Conservation (phyloP, 2,113 vertebrate genomes). For the Gobius niger region DNA sequence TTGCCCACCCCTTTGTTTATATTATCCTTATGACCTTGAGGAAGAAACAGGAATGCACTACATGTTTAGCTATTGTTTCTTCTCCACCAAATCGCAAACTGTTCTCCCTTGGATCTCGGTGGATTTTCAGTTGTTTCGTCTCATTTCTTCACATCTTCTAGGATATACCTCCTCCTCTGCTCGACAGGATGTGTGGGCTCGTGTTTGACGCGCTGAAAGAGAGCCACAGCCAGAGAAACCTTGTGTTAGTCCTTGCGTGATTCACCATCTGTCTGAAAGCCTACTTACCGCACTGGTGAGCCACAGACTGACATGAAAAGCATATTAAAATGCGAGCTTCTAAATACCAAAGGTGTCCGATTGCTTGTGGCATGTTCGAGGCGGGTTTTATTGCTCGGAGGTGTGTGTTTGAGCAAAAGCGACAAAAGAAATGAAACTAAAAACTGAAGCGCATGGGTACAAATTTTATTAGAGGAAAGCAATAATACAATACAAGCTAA, state of each 20-base stretch:
- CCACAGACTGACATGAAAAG: slow-evolving; percentile 51
- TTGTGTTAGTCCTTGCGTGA: slow-evolving; percentile 60
- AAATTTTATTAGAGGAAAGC: slow-evolving; percentile 18
- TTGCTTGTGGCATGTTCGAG: slow-evolving; percentile 14
- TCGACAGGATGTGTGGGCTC: slow-evolving; percentile 56
- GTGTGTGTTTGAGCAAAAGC: neutral
- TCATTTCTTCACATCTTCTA: slow-evolving; percentile 9
- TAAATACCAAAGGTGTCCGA: slow-evolving; percentile 23
- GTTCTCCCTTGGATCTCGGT: neutral
- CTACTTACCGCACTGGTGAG: slow-evolving; percentile 27
- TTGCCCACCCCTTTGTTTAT: too few species aligned
- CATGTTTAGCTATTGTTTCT: neutral
- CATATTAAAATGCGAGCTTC: slow-evolving; percentile 35
- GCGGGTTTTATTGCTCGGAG: slow-evolving; percentile 7
- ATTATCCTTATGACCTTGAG: too few species aligned
- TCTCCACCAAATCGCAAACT: neutral
- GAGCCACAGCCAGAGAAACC: slow-evolving; percentile 17
- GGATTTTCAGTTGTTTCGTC: neutral
- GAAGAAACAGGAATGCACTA: neutral
- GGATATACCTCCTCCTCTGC: slow-evolving; percentile 34
- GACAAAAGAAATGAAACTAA: slow-evolving; percentile 37
- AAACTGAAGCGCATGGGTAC: slow-evolving; percentile 39
- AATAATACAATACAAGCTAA: too few species aligned
- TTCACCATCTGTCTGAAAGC: slow-evolving; percentile 62
- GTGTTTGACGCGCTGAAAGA: slow-evolving; percentile 40